Percentiles rank a stretch among this genome's conserved stretches.
Conservation (phyloP, 2,888 invertebrate genomes). For the Noctua janthina region DNA sequence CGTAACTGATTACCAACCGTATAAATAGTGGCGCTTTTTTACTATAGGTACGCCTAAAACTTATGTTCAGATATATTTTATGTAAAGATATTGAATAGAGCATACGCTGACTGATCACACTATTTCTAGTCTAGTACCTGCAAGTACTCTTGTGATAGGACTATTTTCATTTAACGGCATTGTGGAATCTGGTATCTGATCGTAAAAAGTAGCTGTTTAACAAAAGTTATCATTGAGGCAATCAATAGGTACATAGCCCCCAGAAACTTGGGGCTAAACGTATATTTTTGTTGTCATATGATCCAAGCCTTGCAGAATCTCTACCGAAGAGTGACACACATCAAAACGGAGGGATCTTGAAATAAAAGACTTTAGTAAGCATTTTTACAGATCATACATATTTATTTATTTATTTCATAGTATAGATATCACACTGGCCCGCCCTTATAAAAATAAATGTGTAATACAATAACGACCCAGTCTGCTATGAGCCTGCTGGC, state of each 20-base stretch:
- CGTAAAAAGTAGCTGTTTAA: not conserved
- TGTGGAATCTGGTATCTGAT: not conserved
- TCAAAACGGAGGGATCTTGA: conserved; percentile 26
- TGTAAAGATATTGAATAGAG: not conserved
- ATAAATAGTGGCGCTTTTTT: not conserved
- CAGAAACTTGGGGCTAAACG: not conserved
- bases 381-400: conserved; percentile 91
- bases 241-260: not conserved
- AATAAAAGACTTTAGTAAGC: conserved; percentile 82
- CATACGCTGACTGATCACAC: not conserved
- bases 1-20: not conserved
- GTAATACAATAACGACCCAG: conserved; percentile 89
- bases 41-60: not conserved
- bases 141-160: not conserved
- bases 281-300: not conserved
- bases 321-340: not conserved
- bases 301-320: not conserved
- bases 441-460: conserved; percentile 91
- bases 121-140: not conserved
- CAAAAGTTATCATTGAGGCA: not conserved
- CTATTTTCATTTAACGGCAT: not conserved
- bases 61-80: not conserved
- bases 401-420: conserved; percentile 90
- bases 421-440: conserved; percentile 91
- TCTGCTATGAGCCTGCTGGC: conserved; percentile 76